Evolutionary conservation across 2,888 invertebrate genomes (phyloP).

Genomic region (Yponomeuta malinellus): DNA sequence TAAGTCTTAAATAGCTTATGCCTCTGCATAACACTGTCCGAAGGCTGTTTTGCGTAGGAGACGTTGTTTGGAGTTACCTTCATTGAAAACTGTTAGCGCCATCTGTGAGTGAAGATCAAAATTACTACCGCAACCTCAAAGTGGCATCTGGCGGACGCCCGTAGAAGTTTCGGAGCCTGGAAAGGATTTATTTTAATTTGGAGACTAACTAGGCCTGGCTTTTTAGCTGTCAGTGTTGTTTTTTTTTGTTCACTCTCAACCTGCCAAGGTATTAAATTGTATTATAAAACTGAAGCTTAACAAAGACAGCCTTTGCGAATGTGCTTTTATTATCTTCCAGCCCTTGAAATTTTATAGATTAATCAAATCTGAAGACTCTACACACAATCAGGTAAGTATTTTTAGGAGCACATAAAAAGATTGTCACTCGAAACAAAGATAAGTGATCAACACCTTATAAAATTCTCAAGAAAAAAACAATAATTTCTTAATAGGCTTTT

Average conservation of each 20-base stretch:
- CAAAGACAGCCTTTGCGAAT: not conserved
- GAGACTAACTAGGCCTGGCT: too few species aligned
- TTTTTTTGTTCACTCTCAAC: too few species aligned
- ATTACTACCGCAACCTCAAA: not conserved
- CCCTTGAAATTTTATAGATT: too few species aligned
- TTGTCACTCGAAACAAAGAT: not conserved
- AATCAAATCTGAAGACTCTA: too few species aligned
- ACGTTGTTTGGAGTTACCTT: constrained; percentile 20
- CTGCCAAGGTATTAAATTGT: too few species aligned
- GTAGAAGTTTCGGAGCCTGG: too few species aligned
- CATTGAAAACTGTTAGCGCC: constrained; percentile 19
- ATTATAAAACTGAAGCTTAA: not conserved
- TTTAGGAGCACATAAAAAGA: too few species aligned
- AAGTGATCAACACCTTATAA: not conserved
- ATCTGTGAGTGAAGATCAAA: constrained; percentile 18
- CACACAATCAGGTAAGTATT: too few species aligned
- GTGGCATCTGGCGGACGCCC: constrained; percentile 3
- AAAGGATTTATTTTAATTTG: too few species aligned
- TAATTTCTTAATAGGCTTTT: constrained; percentile 19
- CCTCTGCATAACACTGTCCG: not conserved
- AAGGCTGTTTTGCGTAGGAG: not conserved
- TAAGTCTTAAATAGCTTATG: not conserved
- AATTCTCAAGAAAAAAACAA: not conserved
- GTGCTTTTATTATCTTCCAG: too few species aligned
- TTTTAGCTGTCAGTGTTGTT: too few species aligned